A percentile compares a stretch with the other conserved stretches of the same genome.
phyloP scores from a whole-genome alignment of 2,888 invertebrate species.

The Venusia cambrica region DNA sequence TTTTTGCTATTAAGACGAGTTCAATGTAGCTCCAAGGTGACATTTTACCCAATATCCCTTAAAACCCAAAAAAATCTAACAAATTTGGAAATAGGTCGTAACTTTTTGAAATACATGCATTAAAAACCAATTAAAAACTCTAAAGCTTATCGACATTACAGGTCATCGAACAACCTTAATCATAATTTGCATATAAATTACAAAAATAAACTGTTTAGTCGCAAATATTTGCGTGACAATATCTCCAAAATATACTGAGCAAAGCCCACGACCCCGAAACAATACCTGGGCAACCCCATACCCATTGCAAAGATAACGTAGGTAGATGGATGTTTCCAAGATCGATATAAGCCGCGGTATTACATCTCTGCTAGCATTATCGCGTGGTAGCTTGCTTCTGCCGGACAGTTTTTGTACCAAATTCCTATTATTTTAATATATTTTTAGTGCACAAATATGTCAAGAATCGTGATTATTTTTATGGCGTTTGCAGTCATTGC shows the following conservation, averaged over 20 bases:
- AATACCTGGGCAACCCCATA: conserved; percentile 22
- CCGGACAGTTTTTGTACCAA: conserved; percentile 16
- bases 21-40: too few relatives aligned
- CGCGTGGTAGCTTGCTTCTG: conserved; percentile 19
- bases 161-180: conserved; percentile 15
- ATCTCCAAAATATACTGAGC: conserved; percentile 22
- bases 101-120: conserved; percentile 10
- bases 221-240: conserved; percentile 23
- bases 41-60: too few relatives aligned
- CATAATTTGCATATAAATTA: conserved; percentile 11
- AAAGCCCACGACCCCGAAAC: conserved; percentile 15
- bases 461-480: conserved; percentile 12
- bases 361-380: conserved; percentile 24
- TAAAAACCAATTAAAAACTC: conserved; percentile 16
- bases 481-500: conserved; percentile 12
- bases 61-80: too few relatives aligned
- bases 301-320: conserved; percentile 24
- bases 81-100: too few relatives aligned
- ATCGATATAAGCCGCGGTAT: conserved; percentile 34
- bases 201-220: conserved; percentile 17
- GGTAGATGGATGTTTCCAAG: conserved; percentile 10
- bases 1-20: too few relatives aligned
- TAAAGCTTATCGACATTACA: conserved; percentile 2
- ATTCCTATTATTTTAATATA: conserved; percentile 5
- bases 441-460: conserved; percentile 22